A percentile compares a stretch with the other conserved stretches of the same genome.
phyloP scores from a whole-genome alignment of 1,140 invertebrate species.

The Trinorchestia longiramus region DNA sequence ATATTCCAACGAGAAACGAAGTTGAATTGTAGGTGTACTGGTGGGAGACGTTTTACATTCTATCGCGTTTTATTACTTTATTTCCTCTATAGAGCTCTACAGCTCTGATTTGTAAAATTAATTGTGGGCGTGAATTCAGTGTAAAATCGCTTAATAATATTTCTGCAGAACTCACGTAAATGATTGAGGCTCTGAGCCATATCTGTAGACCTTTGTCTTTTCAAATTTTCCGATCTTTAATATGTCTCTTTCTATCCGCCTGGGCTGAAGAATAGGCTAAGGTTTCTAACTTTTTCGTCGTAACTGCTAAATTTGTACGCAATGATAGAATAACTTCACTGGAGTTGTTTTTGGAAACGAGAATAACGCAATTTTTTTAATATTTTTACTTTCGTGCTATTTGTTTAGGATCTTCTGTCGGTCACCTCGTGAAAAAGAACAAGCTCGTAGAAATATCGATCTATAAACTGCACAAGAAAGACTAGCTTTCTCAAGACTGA shows the following conservation, averaged over 20 bases:
- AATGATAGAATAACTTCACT: not conserved
- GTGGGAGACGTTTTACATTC: no score
- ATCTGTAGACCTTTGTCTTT: not conserved
- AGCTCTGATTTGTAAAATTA: no score
- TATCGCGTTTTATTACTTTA: no score
- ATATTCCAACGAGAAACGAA: no score
- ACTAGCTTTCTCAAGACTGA: not conserved
- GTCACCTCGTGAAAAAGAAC: no score
- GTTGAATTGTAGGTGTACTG: no score
- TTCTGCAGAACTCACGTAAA: not conserved
- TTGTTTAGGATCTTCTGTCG: no score
- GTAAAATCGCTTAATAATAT: not conserved
- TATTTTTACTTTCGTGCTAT: no score
- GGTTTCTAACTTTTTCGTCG: not conserved
- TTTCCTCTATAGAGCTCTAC: no score
- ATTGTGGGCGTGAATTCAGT: no score
- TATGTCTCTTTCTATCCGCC: not conserved
- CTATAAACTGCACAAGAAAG: no score
- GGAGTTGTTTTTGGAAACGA: not conserved
- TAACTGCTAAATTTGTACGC: not conserved
- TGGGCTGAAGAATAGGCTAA: not conserved
- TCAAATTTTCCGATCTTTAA: not conserved
- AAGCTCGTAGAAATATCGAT: no score
- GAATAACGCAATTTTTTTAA: not conserved
- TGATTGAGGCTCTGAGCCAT: not conserved